Evolutionary conservation across 2,888 invertebrate genomes (phyloP), one percentile per base, ranked within the genome.

Genomic region (Stenotaenia linearis): DNA sequence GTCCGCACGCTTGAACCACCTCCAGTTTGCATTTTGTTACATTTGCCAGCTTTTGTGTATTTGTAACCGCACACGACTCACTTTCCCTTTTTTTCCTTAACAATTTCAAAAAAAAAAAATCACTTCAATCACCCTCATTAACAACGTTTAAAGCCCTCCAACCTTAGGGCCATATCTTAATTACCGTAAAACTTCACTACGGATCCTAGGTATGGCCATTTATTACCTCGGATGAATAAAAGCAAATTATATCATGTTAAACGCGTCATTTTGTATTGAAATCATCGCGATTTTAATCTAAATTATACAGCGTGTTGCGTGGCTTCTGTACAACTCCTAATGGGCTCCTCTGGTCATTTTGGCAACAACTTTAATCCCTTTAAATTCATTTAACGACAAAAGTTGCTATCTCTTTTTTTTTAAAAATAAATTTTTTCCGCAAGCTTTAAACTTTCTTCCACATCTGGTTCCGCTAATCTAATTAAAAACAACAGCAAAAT

Each of bases 231-330:
- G 15, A 69, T 28, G 69, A 69, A 69, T 69, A 25, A 69, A 69
- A 25, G 25, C 25, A n/a, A 10, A n/a, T 69, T 69, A 69, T 69
- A 25, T 12, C 69, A 28, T 69, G 69, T 69, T 69, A 69, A 69
- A 69, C 23, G 69, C 25, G n/a, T 28, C 69, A 28, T 69, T 28
- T 25, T 28, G 25, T n/a, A 69, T 28, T 25, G 25, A 69, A 28
- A 69, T 69, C 25, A 69, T 25, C 25, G 69, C 69, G 69, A 69
- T 69, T 10, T 69, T 69, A 69, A 69, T 69, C 69, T 69, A 69
- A 69, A 69, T 69, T 69, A 69, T 28, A 69, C 7, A 25, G 69
- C 25, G 69, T 15, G 40, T 40, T 50, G 50, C 21, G 6, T 69
- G 12, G 69, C 69, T 28, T 69, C 69, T 23, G 69, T 28, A 69